These are phyloP conservation scores for Apeltes quadracus DNA, from an alignment of 2,113 vertebrate species.

Conservation along the genomic window DNA sequence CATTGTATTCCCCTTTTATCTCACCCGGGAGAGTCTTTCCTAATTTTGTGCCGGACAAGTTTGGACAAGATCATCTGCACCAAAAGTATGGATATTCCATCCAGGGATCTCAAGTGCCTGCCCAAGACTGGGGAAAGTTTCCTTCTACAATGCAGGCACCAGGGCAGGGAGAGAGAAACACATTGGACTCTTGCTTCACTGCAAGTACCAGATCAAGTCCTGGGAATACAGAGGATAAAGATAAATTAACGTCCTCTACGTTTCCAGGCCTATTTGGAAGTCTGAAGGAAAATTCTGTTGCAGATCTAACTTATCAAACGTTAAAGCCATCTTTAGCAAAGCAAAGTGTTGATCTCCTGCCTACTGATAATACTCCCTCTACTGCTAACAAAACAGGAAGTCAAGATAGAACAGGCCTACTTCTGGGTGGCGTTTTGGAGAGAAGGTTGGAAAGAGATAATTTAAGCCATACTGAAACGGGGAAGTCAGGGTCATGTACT, in stretches of 20 bases:
- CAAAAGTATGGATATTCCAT: slow-evolving; percentile 32
- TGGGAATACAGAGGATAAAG: slow-evolving; percentile 29
- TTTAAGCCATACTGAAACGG: slow-evolving; percentile 32
- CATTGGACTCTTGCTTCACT: slow-evolving; percentile 73
- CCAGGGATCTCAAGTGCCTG: slow-evolving; percentile 35
- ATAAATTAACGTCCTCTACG: slow-evolving; percentile 1
- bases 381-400: slow-evolving; percentile 18
- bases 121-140: slow-evolving; percentile 4
- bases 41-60: slow-evolving; percentile 40
- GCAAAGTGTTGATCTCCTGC: slow-evolving; percentile 21
- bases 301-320: slow-evolving; percentile 35
- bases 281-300: slow-evolving; percentile 9
- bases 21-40: slow-evolving; percentile 59
- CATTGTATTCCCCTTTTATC: slow-evolving; percentile 59
- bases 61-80: slow-evolving; percentile 42
- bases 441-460: slow-evolving; percentile 18
- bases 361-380: slow-evolving; percentile 6
- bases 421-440: background rate
- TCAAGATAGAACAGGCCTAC: slow-evolving; percentile 5
- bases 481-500: background rate
- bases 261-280: slow-evolving; percentile 7
- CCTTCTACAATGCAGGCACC: slow-evolving; percentile 19
- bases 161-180: slow-evolving; percentile 43
- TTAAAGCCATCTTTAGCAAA: slow-evolving; percentile 41
- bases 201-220: slow-evolving; percentile 22